These are phyloP conservation scores for Euthynnus affinis DNA, from an alignment of 2,797 vertebrate species.

Conservation along the genomic window DNA sequence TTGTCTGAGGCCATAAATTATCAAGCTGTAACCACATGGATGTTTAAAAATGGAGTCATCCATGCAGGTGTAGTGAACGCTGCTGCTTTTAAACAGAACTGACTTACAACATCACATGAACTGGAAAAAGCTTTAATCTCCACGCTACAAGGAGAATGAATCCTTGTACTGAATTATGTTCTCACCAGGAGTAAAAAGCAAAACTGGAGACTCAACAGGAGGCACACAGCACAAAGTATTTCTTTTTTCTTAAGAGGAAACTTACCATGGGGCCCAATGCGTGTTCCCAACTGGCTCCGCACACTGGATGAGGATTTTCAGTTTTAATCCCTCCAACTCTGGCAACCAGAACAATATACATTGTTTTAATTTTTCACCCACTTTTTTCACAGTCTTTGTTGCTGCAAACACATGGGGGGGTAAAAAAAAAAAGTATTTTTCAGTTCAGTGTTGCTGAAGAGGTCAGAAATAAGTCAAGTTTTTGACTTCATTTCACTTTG, in stretches of 20 bases:
- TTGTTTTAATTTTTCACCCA: constrained; percentile 1
- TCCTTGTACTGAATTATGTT: constrained; percentile 52
- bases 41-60: constrained; percentile 50
- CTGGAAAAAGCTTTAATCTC: constrained; percentile 36
- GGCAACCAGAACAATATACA: constrained; percentile 15
- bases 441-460: constrained; percentile 6
- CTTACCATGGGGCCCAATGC: constrained; percentile 20
- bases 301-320: constrained; percentile 45
- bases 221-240: constrained; percentile 24
- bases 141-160: constrained; percentile 28
- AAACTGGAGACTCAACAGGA: constrained; percentile 51
- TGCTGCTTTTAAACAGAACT: constrained; percentile 32
- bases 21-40: constrained; percentile 41
- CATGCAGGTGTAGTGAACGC: constrained; percentile 22
- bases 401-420: background rate
- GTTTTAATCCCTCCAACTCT: constrained; percentile 39
- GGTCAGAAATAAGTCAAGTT: background rate
- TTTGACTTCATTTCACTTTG: background rate
- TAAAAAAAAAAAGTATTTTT: background rate
- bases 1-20: constrained; percentile 51
- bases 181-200: constrained; percentile 42
- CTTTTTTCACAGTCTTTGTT: background rate
- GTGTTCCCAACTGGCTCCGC: constrained; percentile 22
- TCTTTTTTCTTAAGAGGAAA: constrained; percentile 34
- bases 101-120: constrained; percentile 10